phyloP scores from a whole-genome alignment of 2,113 vertebrate genomes.

The Nyctibius bracteatus region DNA sequence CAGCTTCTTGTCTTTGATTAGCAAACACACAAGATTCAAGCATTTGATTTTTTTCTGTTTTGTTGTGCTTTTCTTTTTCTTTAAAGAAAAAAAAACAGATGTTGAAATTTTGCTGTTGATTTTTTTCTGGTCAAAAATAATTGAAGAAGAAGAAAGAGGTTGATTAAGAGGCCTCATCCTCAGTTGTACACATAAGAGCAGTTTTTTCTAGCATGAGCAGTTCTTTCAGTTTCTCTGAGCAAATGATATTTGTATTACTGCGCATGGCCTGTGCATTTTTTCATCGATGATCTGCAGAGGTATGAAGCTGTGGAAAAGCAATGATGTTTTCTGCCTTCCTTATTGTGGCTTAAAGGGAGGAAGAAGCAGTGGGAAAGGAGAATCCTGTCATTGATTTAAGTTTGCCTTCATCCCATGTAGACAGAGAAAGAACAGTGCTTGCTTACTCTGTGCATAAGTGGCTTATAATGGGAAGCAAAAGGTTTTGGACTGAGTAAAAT shows the following conservation, averaged over 20 bases:
- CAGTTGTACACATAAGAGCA: not conserved
- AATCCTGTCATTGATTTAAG: not conserved
- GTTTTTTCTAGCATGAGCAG: not conserved
- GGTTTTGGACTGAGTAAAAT: not conserved
- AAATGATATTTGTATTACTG: not conserved
- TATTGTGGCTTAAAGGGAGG: not conserved
- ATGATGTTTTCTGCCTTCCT: not conserved
- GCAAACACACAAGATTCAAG: not conserved
- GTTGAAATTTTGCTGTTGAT: not conserved
- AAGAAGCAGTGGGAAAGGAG: not conserved
- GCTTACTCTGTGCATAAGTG: fast-evolving
- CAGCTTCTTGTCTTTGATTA: not conserved
- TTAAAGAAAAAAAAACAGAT: not conserved
- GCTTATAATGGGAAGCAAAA: not conserved
- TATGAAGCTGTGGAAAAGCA: not conserved
- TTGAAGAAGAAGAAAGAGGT: not conserved
- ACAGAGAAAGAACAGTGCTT: not conserved
- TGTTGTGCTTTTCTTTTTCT: not conserved
- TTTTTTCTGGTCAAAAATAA: not conserved
- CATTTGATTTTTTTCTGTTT: not conserved
- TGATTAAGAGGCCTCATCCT: not conserved
- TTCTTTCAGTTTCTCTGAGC: not conserved
- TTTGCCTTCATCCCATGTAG: not conserved
- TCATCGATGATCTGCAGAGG: not conserved
- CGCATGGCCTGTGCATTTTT: not conserved